Evolutionary conservation across 2,113 vertebrate genomes (phyloP).

Genomic region (Oreotrochilus melanogaster): DNA sequence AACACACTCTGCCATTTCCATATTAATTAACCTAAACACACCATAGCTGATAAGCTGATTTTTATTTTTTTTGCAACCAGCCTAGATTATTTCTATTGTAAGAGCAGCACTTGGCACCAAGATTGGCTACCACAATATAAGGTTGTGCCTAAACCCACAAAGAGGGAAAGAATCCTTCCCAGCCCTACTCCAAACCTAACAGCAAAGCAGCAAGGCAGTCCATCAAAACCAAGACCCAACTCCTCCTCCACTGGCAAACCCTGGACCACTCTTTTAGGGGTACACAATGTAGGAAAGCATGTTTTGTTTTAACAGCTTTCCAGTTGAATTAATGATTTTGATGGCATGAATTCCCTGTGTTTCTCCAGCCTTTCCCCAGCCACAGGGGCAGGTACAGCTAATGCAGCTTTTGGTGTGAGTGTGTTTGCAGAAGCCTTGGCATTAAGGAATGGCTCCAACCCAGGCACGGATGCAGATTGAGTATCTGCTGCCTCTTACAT

Average conservation of each 20-base stretch:
- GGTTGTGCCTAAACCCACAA: neutral
- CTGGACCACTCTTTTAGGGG: neutral
- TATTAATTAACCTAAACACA: neutral
- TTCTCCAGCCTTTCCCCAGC: neutral
- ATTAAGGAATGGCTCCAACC: neutral
- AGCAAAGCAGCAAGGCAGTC: neutral
- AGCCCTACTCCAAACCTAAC: neutral
- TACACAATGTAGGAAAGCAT: neutral
- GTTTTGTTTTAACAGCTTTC: neutral
- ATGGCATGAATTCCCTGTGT: fast-evolving
- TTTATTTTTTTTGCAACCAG: neutral
- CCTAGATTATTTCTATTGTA: neutral
- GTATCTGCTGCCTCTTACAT: slow-evolving; percentile 42
- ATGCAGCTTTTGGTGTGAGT: neutral
- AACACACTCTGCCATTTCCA: neutral
- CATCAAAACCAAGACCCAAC: neutral
- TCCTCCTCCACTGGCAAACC: neutral
- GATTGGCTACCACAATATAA: neutral
- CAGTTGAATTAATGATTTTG: neutral
- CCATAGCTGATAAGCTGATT: neutral
- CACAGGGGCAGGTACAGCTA: neutral
- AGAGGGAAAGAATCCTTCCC: neutral
- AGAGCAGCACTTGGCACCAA: neutral
- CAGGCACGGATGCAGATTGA: neutral
- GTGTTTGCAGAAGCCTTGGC: neutral